phyloP scores from a whole-genome alignment of 2,797 vertebrate genomes.

The Sebastes alutus region DNA sequence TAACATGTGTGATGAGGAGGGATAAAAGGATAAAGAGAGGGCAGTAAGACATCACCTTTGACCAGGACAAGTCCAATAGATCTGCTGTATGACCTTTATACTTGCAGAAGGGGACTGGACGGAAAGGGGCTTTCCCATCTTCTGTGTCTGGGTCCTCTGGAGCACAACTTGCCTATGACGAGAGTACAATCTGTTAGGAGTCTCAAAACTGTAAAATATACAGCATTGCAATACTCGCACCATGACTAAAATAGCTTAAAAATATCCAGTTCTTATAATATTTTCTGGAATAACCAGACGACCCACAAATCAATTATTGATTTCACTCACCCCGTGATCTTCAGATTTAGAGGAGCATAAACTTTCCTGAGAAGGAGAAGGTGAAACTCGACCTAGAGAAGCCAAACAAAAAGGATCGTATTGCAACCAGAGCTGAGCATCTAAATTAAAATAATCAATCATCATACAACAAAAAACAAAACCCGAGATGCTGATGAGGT shows the following conservation, averaged over 20 bases:
- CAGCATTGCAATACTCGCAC: neutral
- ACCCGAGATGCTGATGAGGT: neutral
- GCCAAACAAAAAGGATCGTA: neutral
- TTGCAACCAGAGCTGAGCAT: neutral
- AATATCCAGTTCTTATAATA: neutral
- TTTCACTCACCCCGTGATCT: constrained; percentile 90
- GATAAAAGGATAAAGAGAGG: neutral
- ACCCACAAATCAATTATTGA: neutral
- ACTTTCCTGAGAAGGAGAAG: constrained; percentile 98
- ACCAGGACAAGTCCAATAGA: constrained; percentile 97
- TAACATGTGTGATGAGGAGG: neutral
- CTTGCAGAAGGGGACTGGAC: constrained; percentile 96
- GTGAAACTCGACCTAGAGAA: constrained; percentile 92
- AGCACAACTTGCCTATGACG: constrained; percentile 83
- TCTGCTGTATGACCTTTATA: constrained; percentile 99
- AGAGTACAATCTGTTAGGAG: neutral
- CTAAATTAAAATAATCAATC: neutral
- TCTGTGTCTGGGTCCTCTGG: constrained; percentile 92
- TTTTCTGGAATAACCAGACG: neutral
- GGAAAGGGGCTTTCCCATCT: constrained; percentile 93
- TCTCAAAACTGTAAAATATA: neutral
- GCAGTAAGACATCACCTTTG: constrained; percentile 84
- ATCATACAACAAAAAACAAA: neutral
- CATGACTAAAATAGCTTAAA: neutral
- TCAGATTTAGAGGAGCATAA: constrained; percentile 98